A percentile compares a stretch with the other conserved stretches of the same genome.
Evolutionary conservation across 2,113 vertebrate species (phyloP).

Genomic region (Carassius auratus): DNA sequence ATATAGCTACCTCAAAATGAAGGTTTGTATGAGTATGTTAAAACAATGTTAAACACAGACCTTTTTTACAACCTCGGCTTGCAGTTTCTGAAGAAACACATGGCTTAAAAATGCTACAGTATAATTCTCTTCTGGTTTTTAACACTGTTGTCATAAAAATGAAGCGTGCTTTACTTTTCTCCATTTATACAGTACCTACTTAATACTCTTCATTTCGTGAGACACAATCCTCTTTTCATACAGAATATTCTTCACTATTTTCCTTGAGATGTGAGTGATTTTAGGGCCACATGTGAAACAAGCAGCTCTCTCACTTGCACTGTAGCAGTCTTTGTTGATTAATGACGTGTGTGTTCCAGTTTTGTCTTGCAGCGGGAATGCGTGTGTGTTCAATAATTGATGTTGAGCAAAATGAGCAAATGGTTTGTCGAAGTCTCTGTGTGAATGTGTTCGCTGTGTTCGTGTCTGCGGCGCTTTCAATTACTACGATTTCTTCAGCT

Average conservation of each 20-base stretch:
- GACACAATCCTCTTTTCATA: background rate
- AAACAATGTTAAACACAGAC: background rate
- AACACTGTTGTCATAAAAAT: background rate
- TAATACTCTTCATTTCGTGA: background rate
- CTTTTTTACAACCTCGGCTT: background rate
- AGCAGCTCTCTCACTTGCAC: background rate
- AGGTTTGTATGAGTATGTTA: background rate
- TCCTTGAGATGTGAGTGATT: background rate
- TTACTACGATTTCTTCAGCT: slow-evolving; percentile 15
- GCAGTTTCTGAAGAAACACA: background rate
- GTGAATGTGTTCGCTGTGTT: background rate
- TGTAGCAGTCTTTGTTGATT: background rate
- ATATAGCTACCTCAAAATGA: too few relatives aligned
- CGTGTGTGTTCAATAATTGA: background rate
- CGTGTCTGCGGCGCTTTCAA: background rate
- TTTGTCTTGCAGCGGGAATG: background rate
- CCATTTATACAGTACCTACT: too few relatives aligned
- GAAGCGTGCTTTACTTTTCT: background rate
- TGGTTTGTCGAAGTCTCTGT: slow-evolving; percentile 4
- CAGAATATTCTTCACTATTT: background rate
- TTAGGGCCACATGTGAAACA: background rate
- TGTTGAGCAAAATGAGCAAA: slow-evolving; percentile 22
- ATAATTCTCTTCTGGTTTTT: background rate
- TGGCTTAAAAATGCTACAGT: background rate
- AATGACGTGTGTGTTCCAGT: background rate